Evolutionary conservation across 2,113 vertebrate species (phyloP).

Genomic region (Chlamydotis undulata): DNA sequence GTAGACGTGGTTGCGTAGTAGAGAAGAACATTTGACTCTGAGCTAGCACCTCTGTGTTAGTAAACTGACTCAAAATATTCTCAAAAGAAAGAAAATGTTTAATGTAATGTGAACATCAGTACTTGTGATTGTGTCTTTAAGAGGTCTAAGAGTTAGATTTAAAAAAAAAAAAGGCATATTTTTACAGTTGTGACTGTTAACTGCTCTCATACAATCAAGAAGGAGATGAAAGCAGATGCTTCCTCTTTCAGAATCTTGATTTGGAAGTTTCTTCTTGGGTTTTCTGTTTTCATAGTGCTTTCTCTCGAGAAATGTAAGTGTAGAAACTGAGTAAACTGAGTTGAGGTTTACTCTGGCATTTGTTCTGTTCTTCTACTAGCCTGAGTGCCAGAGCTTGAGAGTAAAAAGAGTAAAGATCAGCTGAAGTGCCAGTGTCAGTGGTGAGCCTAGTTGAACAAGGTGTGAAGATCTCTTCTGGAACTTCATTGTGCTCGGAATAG

Average conservation of each 20-base stretch:
- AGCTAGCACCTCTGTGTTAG: accelerated
- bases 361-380: not conserved
- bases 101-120: accelerated
- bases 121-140: not conserved
- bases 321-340: not conserved
- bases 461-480: not conserved
- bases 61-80: not conserved
- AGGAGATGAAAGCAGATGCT: not conserved
- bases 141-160: not conserved
- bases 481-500: not conserved
- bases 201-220: not conserved
- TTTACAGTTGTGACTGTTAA: not conserved
- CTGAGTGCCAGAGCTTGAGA: not conserved
- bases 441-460: not conserved
- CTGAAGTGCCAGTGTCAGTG: not conserved
- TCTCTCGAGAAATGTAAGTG: not conserved
- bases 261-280: not conserved
- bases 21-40: not conserved
- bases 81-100: not conserved
- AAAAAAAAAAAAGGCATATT: not conserved
- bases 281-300: not conserved
- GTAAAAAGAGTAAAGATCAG: not conserved
- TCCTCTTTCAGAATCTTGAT: not conserved
- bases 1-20: not conserved
- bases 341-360: not conserved